Evolutionary conservation across 1,140 invertebrate genomes (phyloP), one percentile per base, ranked within the genome.

Genomic region (Drosophila mayri): DNA sequence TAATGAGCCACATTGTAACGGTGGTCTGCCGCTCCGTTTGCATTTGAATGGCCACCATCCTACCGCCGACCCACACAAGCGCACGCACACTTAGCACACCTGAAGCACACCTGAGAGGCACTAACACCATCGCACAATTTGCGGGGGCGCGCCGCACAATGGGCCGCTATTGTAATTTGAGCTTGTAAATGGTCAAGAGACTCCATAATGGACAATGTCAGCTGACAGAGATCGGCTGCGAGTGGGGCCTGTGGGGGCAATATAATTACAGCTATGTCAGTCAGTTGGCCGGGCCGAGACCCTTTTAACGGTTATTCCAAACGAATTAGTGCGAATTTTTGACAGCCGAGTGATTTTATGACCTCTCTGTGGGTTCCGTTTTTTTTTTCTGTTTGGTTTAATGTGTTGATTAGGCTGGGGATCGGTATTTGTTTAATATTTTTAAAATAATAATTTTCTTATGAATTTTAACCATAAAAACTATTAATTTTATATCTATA

Each of bases 1-100:
- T 88, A 87, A 84, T 80, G 84, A 88, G 84, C 68, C 54, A 74
- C 84, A 88, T 75, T 90, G 84, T 88, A 88, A 88, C 84, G 81
- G 84, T 85, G 76, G 77, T 81, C 74, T 74, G 80, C 49, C 88
- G 73, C 43, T 87, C 83, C 77, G 85, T 88, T 88, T 85, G 84
- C 85, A 88, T 88, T 90, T 90, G 81, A 88, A 88, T 88, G 68
- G 57, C 77, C 77, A 59, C 60, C 55, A 14, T 47, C 59, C 67
- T 44, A 37, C 43, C 50, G 25, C 43, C 57, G 30, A 50, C 59
- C 67, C 57, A 37, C 46, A 66, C 46, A 28, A 30, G 2, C 40
- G 66, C 35, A 66, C 44, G 47, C 18, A 49, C 49, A 38, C 41
- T 35, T 32, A 28, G 52, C 52, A 55, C 52, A 55, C 32, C 52